Percentiles rank a stretch among this genome's conserved stretches.
Evolutionary conservation across 1,140 invertebrate genomes (phyloP).

Genomic region (Argopecten irradians): DNA sequence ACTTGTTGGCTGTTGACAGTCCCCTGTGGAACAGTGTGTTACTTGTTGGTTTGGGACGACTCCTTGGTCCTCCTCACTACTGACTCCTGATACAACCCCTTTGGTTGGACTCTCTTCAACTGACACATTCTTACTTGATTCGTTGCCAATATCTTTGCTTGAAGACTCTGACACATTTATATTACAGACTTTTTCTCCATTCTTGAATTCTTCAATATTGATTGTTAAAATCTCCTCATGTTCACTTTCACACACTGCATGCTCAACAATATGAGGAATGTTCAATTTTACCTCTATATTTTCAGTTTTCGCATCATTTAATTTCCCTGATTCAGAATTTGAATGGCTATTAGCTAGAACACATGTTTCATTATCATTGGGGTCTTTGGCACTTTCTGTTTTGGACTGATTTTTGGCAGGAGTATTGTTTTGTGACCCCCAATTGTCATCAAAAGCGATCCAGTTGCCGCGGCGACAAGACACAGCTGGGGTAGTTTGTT

Average conservation of each 20-base stretch:
- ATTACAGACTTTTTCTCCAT: constrained; percentile 52
- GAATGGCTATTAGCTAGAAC: not conserved
- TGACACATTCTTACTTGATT: not conserved
- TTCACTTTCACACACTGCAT: constrained; percentile 23
- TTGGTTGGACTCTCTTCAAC: not conserved
- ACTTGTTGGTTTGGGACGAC: not conserved
- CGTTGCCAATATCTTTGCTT: constrained; percentile 16
- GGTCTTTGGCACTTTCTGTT: not conserved
- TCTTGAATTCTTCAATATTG: constrained; percentile 52
- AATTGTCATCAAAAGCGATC: constrained; percentile 3
- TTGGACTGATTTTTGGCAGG: not conserved
- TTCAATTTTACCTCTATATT: not conserved
- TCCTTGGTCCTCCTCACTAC: not conserved
- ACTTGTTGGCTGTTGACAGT: not conserved
- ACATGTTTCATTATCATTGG: not conserved
- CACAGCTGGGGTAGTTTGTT: not conserved
- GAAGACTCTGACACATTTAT: constrained; percentile 49
- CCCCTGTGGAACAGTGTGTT: not conserved
- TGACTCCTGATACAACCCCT: not conserved
- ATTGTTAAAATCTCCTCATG: constrained; percentile 63
- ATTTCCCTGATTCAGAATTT: constrained; percentile 10
- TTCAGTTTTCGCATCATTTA: not conserved
- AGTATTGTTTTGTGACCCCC: not conserved
- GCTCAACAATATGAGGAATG: not conserved
- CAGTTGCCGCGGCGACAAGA: not conserved